Base-by-base conservation (phyloP, 2,888 invertebrate species). In the Noctuana brunneofusca region DNA sequence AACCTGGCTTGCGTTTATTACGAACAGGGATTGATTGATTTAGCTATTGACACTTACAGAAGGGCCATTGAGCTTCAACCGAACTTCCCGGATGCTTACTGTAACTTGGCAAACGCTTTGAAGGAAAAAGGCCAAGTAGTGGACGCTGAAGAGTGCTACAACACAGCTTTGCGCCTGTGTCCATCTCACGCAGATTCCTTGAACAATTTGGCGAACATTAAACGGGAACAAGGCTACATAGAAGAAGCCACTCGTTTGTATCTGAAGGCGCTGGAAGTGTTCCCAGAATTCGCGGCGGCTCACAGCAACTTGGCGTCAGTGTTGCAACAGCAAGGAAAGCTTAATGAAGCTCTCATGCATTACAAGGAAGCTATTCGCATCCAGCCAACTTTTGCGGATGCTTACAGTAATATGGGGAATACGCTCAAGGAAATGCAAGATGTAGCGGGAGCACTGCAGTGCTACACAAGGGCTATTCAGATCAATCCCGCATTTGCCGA, bases 401-500 rank as follows among this genome's bases (percentile, higher is more conserved):
- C 99, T 1, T 99, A 99, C 88, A 98, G 98, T 67, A 99, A 99
- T 84, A 99, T 99, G 99, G 99, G 99, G 46, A 99, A 99, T 86
- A 99, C 99, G 0, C 92, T 99, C 65, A 99, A 99, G 84, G 99
- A 99, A 86, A 97, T 99, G 97, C 99, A 99, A 87, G 99, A 99
- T 81, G 97, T 99, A 30, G 96, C 96, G 62, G 99, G 98, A 0
- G 99, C 99, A 8, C 87, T 99, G 66, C 98, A 99, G 81, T 99
- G 99, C 83, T 99, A 99, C 85, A 97, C 98, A 0, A 92, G 99
- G 72, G 99, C 99, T 11, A 99, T 99, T 75, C 98, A 99, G 88
- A 99, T 99, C 70, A 99, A 99, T 88, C 99, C 99, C 1, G 99
- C 98, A 1, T 99, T 99, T 86, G 99, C 99, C 41, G 99, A 99